These are phyloP conservation scores for Lepidotrigona ventralis DNA, from an alignment of 1,140 invertebrate species.

Conservation along the genomic window DNA sequence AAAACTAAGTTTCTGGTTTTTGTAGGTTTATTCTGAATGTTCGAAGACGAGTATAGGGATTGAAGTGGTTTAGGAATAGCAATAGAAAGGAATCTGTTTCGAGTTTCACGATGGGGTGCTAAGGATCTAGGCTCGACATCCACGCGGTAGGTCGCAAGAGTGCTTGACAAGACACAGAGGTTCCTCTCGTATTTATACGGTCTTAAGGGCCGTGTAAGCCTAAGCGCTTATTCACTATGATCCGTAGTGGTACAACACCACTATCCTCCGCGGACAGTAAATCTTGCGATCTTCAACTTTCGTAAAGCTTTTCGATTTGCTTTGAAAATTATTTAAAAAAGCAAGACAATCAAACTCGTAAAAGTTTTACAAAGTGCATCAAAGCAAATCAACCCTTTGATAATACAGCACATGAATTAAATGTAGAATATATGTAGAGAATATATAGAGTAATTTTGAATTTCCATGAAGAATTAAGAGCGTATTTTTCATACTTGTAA, in stretches of 20 bases:
- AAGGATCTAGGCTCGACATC: constrained; percentile 8
- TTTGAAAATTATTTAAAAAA: neutral
- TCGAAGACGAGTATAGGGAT: neutral
- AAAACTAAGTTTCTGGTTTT: neutral
- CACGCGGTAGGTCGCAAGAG: constrained; percentile 20
- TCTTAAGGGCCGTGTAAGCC: neutral
- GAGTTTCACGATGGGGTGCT: constrained; percentile 15
- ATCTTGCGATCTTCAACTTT: neutral
- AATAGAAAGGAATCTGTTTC: constrained; percentile 14
- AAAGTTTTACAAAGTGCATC: neutral
- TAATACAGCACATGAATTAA: neutral
- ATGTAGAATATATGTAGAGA: neutral
- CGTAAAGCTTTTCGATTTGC: neutral
- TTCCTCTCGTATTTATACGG: constrained; percentile 7
- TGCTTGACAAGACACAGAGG: constrained; percentile 14
- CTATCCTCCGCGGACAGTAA: neutral
- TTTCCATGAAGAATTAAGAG: neutral
- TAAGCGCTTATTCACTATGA: neutral
- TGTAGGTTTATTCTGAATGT: neutral
- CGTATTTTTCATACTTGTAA: neutral
- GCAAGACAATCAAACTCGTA: neutral
- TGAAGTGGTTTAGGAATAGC: neutral
- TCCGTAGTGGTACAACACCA: neutral
- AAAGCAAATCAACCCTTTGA: neutral
- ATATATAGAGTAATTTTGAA: neutral